Base-by-base conservation (phyloP, 2,797 vertebrate species). In the Crenichthys baileyi region DNA sequence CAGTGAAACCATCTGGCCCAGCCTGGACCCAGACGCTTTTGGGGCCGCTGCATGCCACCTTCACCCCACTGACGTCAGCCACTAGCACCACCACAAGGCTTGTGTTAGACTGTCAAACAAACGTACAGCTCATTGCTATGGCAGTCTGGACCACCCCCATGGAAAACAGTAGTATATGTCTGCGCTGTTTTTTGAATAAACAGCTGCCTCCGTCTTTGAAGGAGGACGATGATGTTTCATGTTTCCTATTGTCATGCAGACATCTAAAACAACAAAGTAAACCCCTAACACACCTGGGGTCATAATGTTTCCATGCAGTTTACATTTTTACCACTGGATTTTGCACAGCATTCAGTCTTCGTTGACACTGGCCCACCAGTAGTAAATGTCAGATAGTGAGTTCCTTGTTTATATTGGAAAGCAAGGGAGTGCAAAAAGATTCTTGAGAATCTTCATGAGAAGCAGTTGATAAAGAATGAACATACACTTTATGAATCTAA, bases 1-100 rank as follows among this genome's bases (percentile, higher is more conserved):
- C 87, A 80, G 56, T 0, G 15, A 72, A n/a, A 78, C 77, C 76
- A 76, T 84, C 84, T 48, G 79, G 87, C 76, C 65, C 60, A 22
- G 79, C 56, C 83, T 72, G 73, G 82, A 75, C 63, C 60, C 82
- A 77, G 74, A 83, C 82, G 26, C 76, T 36, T 84, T 56, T 7
- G 18, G 72, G 82, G 65, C 39, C 0, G 53, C 79, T 77, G 75
- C 75, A 5, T 78, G 81, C 88, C 80, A 79, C 80, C 77, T 74
- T 82, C 65, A 36, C 72, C 68, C 75, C 72, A 88, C 87, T 95
- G 94, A 95, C 93, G 92, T 95, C 93, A 94, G 85, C 53, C 75
- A 50, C 83, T 81, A 55, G 26, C 85, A 79, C 72, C 67, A 87
- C 83, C 91, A 73, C 88, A 90, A 70, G 85, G 83, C 84, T 60